phyloP scores from a whole-genome alignment of 2,113 vertebrate genomes.

The Syngnathus scovelli region DNA sequence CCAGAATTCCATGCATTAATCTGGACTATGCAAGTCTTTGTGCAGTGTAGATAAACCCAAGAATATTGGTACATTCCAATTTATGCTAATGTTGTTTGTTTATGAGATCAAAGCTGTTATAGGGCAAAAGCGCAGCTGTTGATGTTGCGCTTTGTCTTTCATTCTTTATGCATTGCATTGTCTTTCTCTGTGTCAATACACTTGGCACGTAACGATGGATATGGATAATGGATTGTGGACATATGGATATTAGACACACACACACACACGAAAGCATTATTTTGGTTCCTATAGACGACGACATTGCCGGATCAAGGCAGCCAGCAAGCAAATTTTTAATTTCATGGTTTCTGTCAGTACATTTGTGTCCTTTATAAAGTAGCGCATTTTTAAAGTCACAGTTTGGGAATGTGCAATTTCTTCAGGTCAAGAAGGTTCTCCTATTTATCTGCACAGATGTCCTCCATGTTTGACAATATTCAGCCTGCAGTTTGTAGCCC shows the following conservation, averaged over 20 bases:
- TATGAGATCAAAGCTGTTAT: slow-evolving; percentile 2
- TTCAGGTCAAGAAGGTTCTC: neutral
- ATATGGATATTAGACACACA: neutral
- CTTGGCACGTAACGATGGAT: neutral
- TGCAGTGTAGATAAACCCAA: slow-evolving; percentile 10
- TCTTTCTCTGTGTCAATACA: neutral
- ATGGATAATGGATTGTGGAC: neutral
- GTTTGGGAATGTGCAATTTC: neutral
- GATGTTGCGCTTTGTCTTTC: neutral
- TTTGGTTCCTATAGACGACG: neutral
- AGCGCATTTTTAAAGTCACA: neutral
- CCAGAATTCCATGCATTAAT: slow-evolving; percentile 14
- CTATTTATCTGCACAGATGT: neutral
- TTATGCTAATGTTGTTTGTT: neutral
- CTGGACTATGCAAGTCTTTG: slow-evolving; percentile 7
- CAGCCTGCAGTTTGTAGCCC: neutral
- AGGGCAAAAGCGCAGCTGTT: neutral
- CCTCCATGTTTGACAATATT: neutral
- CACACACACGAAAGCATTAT: neutral
- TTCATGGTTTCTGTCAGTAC: neutral
- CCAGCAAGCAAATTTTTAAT: neutral
- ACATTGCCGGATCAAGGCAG: neutral
- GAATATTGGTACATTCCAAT: neutral
- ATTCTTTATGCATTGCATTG: neutral
- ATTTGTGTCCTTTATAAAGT: neutral